Base-by-base conservation (phyloP, 2,113 vertebrate species). In the Glaucidium brasilianum region DNA sequence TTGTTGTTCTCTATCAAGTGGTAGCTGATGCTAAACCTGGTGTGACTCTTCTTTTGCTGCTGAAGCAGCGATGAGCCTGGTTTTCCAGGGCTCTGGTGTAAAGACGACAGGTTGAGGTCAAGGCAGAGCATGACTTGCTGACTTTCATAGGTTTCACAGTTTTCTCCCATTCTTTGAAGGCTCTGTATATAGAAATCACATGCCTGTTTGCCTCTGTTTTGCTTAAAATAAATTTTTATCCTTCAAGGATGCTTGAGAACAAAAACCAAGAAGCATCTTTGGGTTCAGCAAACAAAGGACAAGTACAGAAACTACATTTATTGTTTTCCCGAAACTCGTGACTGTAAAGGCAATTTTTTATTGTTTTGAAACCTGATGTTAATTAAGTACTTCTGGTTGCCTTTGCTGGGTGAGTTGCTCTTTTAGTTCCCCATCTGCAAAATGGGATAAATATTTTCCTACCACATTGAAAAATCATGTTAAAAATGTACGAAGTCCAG, bases 391-490 rank as follows among this genome's bases (percentile, higher is more conserved):
- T 92, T 76, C 22, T 41, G 64, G 59, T 68, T 75, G 50, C 45
- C 35, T 22, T 85, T 78, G 60, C 60, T 82, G 71, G 59, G 60
- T 34, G 25, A 88, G 55, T 64, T 84, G 77, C n/a, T 76, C 30
- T 29, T 90, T 76, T 73, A 81, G 23, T 55, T 81, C 50, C 35
- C 45, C 39, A 50, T 85, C 49, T 77, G 39, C 50, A 88, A 77
- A 81, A 73, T n/a, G 37, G 50, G 64, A 73, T 64, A 77, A 82
- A 77, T 90, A 85, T 92, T 96, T 95, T 88, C 64, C 50, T 82
- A 60, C 71, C 34, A 23, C 69, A 29, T 11, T 66, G 50, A 47
- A 81, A 90, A 85, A 78, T 78, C 41, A 30, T 7, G 20, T 69
- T 85, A 58, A 88, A 85, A 69, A 74, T 56, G 55, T 69, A 39